Conservation (phyloP, 2,888 invertebrate genomes). For the Troides oblongomaculatus region DNA sequence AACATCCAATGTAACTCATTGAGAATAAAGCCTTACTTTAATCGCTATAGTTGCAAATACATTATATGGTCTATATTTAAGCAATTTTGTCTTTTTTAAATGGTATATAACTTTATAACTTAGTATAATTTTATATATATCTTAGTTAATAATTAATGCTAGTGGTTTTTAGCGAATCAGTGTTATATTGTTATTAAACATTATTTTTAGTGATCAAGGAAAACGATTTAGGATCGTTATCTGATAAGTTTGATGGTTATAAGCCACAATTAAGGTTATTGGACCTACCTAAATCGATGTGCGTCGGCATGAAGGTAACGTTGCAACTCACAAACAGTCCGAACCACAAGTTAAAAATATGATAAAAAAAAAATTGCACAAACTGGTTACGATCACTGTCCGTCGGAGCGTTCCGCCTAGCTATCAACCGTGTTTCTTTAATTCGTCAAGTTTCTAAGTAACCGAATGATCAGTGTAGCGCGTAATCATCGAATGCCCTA, state of each 20-base stretch:
- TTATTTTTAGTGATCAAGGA: not conserved
- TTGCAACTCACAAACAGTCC: conserved; percentile 46
- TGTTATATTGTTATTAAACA: not conserved
- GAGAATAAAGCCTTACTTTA: too few relatives aligned
- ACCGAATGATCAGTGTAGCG: conserved; percentile 69
- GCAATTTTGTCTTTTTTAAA: too few relatives aligned
- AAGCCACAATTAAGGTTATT: conserved; percentile 15
- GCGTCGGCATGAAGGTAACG: conserved; percentile 43
- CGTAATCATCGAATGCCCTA: conserved; percentile 74
- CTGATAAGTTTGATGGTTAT: not conserved
- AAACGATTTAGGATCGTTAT: not conserved
- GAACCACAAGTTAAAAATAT: conserved; percentile 41
- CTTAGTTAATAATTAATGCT: not conserved
- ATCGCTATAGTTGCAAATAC: too few relatives aligned
- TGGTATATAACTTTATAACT: too few relatives aligned
- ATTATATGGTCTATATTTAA: too few relatives aligned
- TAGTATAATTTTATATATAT: too few relatives aligned
- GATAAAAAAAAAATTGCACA: conserved; percentile 45
- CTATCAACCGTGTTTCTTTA: conserved; percentile 62
- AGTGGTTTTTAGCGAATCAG: not conserved
- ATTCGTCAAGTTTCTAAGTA: conserved; percentile 70
- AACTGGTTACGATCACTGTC: conserved; percentile 59
- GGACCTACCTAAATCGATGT: conserved; percentile 43
- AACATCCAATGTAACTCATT: not conserved
- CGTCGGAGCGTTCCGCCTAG: conserved; percentile 35